Percentiles rank a stretch among this genome's conserved stretches.
These are phyloP conservation scores for Pelobates cultripes DNA, from an alignment of 2,797 vertebrate genomes.

Conservation along the genomic window DNA sequence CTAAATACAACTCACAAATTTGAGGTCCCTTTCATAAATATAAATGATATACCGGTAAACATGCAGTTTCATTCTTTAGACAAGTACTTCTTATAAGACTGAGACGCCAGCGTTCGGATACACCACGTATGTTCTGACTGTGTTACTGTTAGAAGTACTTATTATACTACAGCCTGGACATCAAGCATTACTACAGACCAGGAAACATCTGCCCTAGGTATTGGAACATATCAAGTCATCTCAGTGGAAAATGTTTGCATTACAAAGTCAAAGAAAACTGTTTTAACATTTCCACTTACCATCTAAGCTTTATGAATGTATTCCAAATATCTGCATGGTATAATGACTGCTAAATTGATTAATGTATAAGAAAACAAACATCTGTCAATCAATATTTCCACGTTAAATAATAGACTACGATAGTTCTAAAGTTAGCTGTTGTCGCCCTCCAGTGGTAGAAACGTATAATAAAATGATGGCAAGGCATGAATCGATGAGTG, in stretches of 20 bases:
- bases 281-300: background rate
- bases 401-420: background rate
- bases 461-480: background rate
- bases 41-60: no score
- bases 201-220: background rate
- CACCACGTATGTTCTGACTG: background rate
- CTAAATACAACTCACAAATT: no score
- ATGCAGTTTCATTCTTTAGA: no score
- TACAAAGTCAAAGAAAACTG: background rate
- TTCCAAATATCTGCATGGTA: background rate
- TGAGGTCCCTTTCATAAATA: no score
- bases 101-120: background rate
- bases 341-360: background rate
- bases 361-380: conserved; percentile 18
- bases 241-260: background rate
- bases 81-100: no score
- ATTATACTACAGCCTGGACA: background rate
- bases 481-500: no score
- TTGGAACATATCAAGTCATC: background rate
- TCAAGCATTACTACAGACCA: background rate
- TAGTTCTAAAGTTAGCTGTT: background rate
- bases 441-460: conserved; percentile 14
- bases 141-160: background rate
- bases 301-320: background rate
- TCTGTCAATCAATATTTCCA: background rate